Conservation (phyloP, 1,140 invertebrate species). For the Oppia nitens region DNA sequence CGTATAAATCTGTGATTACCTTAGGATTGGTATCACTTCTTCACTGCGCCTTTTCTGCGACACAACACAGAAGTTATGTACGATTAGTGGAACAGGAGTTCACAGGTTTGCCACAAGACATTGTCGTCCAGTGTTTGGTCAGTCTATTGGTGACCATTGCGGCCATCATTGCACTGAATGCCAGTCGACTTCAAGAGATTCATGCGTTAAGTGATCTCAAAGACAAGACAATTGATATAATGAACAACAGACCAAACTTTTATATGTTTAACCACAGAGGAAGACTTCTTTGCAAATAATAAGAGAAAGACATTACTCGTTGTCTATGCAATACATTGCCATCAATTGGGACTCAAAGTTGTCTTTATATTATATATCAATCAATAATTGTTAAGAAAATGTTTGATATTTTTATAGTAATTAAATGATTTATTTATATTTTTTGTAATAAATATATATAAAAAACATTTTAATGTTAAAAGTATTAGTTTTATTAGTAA, state of each 20-base stretch:
- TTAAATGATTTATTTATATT: not conserved
- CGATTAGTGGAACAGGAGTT: conserved; percentile 74
- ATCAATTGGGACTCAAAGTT: not conserved
- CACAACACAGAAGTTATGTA: conserved; percentile 71
- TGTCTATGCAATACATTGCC: not conserved
- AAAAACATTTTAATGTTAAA: not conserved
- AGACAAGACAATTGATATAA: conserved; percentile 65
- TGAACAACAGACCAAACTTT: conserved; percentile 64
- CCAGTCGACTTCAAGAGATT: conserved; percentile 79
- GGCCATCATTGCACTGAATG: conserved; percentile 69
- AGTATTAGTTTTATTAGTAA: not conserved
- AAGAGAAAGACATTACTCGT: not conserved
- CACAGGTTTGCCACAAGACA: conserved; percentile 54
- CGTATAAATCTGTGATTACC: too few species aligned
- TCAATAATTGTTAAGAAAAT: not conserved
- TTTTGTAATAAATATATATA: not conserved
- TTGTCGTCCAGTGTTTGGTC: conserved; percentile 64
- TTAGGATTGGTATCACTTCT: conserved; percentile 57
- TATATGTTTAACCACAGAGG: conserved; percentile 78
- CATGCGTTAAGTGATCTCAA: conserved; percentile 66
- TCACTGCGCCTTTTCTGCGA: conserved; percentile 72
- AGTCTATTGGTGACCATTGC: conserved; percentile 71
- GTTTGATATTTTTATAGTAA: not conserved
- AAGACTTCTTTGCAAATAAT: conserved; percentile 26
- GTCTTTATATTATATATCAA: not conserved